Percentiles rank a stretch among this genome's conserved stretches.
Conservation (phyloP, 2,888 invertebrate species). For the Hydraecia micacea region DNA sequence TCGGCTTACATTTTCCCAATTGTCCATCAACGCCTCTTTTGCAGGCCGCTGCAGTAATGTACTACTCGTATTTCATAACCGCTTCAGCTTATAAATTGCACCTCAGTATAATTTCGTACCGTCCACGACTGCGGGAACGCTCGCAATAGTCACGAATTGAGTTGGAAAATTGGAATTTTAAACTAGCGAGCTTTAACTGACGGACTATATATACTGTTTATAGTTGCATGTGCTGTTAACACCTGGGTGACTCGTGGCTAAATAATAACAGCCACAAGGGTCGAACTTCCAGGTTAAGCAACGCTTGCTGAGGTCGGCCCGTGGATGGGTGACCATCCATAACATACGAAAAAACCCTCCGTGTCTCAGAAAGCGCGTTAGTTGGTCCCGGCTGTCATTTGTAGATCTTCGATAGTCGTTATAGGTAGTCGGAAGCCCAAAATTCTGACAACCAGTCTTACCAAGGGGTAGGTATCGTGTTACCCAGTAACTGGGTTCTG, state of each 20-base stretch:
- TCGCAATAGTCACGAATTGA: constrained; percentile 71
- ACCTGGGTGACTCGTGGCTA: background rate
- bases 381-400: background rate
- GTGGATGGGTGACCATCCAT: background rate
- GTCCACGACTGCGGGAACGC: constrained; percentile 70
- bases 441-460: background rate
- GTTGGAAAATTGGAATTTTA: constrained; percentile 76
- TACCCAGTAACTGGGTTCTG: too few relatives aligned
- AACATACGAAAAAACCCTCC: background rate
- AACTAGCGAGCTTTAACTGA: constrained; percentile 63
- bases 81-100: constrained; percentile 38
- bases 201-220: background rate
- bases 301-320: background rate
- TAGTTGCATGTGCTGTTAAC: background rate
- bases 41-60: background rate
- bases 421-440: background rate
- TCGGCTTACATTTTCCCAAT: too few relatives aligned
- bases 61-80: background rate
- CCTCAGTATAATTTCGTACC: constrained; percentile 60
- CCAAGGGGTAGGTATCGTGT: too few relatives aligned
- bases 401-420: background rate
- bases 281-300: background rate
- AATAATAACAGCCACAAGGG: background rate
- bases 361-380: background rate
- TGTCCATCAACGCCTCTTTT: background rate